phyloP scores from a whole-genome alignment of 1,140 invertebrate species.

The Mylabris phalerata region DNA sequence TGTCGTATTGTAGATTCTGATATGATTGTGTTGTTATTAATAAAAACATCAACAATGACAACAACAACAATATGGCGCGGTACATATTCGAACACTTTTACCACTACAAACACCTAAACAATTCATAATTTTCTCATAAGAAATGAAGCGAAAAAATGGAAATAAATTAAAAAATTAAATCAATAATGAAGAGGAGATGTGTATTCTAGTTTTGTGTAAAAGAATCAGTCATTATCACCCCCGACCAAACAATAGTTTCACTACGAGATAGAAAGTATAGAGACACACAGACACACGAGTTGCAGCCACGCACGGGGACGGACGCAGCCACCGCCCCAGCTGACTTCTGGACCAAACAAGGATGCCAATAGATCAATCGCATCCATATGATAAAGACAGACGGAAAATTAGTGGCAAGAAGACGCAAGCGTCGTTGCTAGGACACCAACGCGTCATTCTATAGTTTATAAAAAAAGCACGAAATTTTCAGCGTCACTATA shows the following conservation, averaged over 20 bases:
- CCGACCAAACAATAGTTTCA: slow-evolving; percentile 7
- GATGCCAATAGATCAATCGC: slow-evolving; percentile 6
- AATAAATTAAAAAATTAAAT: background rate
- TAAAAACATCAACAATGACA: slow-evolving; percentile 12
- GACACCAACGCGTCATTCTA: slow-evolving; percentile 18
- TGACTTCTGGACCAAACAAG: slow-evolving; percentile 18
- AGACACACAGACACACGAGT: slow-evolving; percentile 11
- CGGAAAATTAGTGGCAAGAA: background rate
- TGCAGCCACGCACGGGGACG: slow-evolving; percentile 19
- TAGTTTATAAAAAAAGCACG: too few species aligned
- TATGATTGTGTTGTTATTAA: slow-evolving; percentile 9
- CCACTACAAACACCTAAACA: background rate
- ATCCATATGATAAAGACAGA: slow-evolving; percentile 11
- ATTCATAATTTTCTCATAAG: background rate
- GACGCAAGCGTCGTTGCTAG: slow-evolving; percentile 30
- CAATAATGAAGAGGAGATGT: background rate
- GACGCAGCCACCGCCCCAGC: slow-evolving; percentile 28
- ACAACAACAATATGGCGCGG: slow-evolving; percentile 12
- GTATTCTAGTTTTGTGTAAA: background rate
- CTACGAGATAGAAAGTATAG: background rate
- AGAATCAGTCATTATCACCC: slow-evolving; percentile 2
- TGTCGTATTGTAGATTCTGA: slow-evolving; percentile 11
- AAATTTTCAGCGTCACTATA: too few species aligned
- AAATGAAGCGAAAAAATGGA: slow-evolving; percentile 1
- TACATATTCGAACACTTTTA: slow-evolving; percentile 7